Conservation (phyloP, 2,888 invertebrate genomes). For the Scelioninae gen. 2 region DNA sequence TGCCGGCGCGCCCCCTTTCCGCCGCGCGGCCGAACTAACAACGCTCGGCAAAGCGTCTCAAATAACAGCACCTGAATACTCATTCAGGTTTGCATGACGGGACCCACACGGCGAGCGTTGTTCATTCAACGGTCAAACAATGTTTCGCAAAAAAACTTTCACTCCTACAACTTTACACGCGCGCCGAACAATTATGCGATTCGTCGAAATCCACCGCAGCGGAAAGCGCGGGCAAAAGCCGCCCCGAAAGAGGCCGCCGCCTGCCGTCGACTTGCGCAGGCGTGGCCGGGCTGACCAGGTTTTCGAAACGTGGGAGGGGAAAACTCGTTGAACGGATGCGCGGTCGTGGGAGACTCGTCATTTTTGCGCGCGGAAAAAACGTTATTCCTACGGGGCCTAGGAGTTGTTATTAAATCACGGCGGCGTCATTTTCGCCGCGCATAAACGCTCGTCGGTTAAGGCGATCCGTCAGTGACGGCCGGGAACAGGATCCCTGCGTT, state of each 20-base stretch:
- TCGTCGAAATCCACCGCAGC: slow-evolving; percentile 28
- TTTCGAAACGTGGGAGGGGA: not conserved
- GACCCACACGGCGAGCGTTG: slow-evolving; percentile 52
- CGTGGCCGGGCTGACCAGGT: no score
- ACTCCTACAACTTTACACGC: slow-evolving; percentile 37
- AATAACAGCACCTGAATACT: slow-evolving; percentile 63
- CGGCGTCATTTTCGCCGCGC: slow-evolving; percentile 25
- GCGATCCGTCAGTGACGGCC: no score
- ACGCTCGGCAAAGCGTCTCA: slow-evolving; percentile 57
- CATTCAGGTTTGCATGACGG: slow-evolving; percentile 58
- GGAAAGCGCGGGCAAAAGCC: slow-evolving; percentile 10
- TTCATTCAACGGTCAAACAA: slow-evolving; percentile 58
- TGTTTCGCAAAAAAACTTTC: slow-evolving; percentile 47
- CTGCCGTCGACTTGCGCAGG: no score
- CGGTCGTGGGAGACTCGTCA: slow-evolving; percentile 23
- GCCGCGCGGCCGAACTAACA: slow-evolving; percentile 28
- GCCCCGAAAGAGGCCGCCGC: slow-evolving; percentile 2
- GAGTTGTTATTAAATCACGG: slow-evolving; percentile 26
- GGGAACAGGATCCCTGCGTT: no score
- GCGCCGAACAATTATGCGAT: slow-evolving; percentile 42
- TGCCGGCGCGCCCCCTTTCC: slow-evolving; percentile 32
- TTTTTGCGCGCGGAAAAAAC: slow-evolving; percentile 10
- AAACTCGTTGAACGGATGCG: not conserved
- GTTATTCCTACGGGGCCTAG: slow-evolving; percentile 30
- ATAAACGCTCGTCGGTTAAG: slow-evolving; percentile 24